Conservation (phyloP, 2,888 invertebrate species). For the Muschampia staudingeri region DNA sequence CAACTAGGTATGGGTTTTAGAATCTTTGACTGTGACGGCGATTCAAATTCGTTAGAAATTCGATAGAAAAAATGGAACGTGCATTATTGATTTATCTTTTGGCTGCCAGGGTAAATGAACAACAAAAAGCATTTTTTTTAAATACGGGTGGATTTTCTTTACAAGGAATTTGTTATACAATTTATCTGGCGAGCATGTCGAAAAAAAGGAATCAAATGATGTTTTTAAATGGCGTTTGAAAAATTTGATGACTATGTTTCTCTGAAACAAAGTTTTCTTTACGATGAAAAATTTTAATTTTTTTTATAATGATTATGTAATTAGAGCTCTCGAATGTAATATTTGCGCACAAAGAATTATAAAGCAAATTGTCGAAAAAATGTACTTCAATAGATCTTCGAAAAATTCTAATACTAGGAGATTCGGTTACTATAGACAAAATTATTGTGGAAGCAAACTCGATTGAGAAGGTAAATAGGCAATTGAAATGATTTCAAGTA, state of each 20-base stretch:
- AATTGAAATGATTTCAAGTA: background rate
- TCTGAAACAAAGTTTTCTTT: constrained; percentile 4
- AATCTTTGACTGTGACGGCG: background rate
- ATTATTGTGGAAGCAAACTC: constrained; percentile 1
- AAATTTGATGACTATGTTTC: background rate
- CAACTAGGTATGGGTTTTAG: background rate
- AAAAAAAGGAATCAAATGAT: background rate
- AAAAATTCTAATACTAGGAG: background rate
- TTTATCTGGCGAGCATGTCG: background rate
- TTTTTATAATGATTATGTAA: background rate
- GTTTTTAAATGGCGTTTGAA: background rate
- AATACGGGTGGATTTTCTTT: background rate
- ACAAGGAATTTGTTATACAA: background rate
- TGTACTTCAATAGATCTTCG: background rate
- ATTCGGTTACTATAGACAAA: background rate
- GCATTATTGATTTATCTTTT: background rate
- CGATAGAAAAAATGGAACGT: background rate
- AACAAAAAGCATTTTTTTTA: background rate
- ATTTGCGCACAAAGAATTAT: background rate
- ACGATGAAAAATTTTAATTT: background rate
- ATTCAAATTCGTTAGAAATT: background rate
- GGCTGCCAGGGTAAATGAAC: background rate
- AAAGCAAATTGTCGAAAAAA: background rate
- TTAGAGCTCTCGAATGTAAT: background rate
- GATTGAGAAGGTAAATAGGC: background rate